Evolutionary conservation across 2,113 vertebrate species (phyloP).

Genomic region (Clarias gariepinus): DNA sequence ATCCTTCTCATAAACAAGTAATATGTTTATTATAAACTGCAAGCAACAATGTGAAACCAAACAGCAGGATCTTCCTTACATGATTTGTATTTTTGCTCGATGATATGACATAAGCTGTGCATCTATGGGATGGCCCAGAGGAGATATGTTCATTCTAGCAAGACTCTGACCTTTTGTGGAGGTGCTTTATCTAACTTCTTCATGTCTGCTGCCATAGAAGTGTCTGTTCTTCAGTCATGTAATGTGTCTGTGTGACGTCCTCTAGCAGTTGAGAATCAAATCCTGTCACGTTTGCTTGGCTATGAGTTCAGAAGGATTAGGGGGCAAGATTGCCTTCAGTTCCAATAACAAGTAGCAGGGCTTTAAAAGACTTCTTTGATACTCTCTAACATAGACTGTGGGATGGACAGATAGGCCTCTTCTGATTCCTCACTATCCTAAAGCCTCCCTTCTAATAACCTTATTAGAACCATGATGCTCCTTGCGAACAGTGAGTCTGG

Average conservation of each 20-base stretch:
- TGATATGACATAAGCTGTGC: slow-evolving; percentile 15
- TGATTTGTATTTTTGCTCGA: neutral
- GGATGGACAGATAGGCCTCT: slow-evolving; percentile 28
- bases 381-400: slow-evolving; percentile 16
- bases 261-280: slow-evolving; percentile 35
- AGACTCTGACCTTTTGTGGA: slow-evolving; percentile 41
- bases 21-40: slow-evolving; percentile 27
- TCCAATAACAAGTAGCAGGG: slow-evolving; percentile 46
- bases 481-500: neutral
- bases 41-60: slow-evolving; percentile 23
- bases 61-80: slow-evolving; percentile 14
- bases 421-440: slow-evolving; percentile 8
- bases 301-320: slow-evolving; percentile 46
- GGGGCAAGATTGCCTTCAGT: slow-evolving; percentile 41
- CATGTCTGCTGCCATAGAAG: slow-evolving; percentile 13
- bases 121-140: slow-evolving; percentile 10
- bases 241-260: slow-evolving; percentile 14
- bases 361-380: slow-evolving; percentile 48
- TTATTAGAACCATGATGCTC: slow-evolving; percentile 45
- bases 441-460: slow-evolving; percentile 36
- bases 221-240: slow-evolving; percentile 32
- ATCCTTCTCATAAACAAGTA: slow-evolving; percentile 14
- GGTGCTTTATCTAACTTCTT: slow-evolving; percentile 39
- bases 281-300: slow-evolving; percentile 42
- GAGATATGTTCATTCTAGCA: slow-evolving; percentile 10